Percentiles rank a stretch among this genome's conserved stretches.
Conservation (phyloP, 1,140 invertebrate species). For the Mizuhopecten yessoensis region DNA sequence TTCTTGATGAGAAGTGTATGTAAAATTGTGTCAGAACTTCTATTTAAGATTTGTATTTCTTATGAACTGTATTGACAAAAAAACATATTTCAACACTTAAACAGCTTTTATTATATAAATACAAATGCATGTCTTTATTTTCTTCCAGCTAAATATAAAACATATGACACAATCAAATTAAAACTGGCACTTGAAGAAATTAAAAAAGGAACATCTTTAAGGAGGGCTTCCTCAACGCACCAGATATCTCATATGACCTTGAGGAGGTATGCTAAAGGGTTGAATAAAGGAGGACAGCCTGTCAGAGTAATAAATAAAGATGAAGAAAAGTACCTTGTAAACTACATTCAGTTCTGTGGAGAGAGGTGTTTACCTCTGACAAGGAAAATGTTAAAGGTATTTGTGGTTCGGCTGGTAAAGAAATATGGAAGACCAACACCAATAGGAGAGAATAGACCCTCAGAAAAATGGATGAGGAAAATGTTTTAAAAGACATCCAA, state of each 20-base stretch:
- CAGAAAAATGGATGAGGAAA: neutral
- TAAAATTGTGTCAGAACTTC: too few relatives aligned
- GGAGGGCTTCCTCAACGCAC: neutral
- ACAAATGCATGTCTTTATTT: too few relatives aligned
- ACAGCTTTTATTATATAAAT: too few relatives aligned
- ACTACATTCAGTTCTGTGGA: neutral
- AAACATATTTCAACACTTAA: too few relatives aligned
- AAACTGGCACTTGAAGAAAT: neutral
- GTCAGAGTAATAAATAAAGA: neutral
- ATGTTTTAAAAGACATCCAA: constrained; percentile 16
- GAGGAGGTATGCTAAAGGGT: neutral
- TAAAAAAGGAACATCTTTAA: neutral
- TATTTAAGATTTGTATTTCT: too few relatives aligned
- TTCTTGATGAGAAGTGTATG: too few relatives aligned
- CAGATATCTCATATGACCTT: neutral
- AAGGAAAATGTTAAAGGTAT: constrained; percentile 40
- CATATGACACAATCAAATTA: neutral
- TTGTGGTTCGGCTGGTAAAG: neutral
- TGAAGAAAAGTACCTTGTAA: neutral
- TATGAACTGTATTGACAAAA: too few relatives aligned
- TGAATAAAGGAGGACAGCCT: neutral
- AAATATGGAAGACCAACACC: neutral
- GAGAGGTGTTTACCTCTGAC: constrained; percentile 42
- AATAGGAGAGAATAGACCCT: neutral
- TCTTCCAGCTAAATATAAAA: neutral